These are phyloP conservation scores for Archilochus colubris DNA, from an alignment of 2,113 vertebrate species.

Conservation along the genomic window DNA sequence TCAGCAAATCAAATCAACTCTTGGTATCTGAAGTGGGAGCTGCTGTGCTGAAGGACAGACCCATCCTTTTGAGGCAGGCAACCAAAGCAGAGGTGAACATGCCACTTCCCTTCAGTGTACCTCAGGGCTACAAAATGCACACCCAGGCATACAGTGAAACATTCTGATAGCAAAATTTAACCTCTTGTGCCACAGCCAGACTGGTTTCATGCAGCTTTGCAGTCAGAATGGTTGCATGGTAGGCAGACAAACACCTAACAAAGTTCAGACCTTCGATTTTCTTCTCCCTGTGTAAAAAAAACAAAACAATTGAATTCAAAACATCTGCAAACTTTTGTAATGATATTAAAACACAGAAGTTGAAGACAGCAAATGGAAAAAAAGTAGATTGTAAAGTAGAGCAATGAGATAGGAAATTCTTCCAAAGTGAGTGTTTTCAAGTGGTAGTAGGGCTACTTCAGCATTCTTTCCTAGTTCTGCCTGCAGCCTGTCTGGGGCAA, in stretches of 20 bases:
- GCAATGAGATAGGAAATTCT: background rate
- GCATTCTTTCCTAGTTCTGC: background rate
- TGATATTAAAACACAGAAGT: accelerated
- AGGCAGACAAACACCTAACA: constrained; percentile 85
- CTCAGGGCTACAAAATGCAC: background rate
- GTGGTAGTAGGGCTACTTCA: accelerated
- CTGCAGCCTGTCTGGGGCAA: background rate
- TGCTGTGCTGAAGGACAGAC: background rate
- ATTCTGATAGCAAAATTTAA: constrained; percentile 56
- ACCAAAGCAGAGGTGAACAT: background rate
- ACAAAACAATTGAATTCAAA: background rate
- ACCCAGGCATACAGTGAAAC: background rate
- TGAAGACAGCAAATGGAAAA: background rate
- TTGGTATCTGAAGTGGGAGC: background rate
- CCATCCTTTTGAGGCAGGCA: background rate
- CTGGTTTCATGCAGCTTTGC: constrained; percentile 88
- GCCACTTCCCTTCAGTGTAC: background rate
- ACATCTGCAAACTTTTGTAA: background rate
- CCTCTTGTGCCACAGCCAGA: constrained; percentile 90
- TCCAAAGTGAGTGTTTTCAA: background rate
- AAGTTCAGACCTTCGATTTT: constrained; percentile 91
- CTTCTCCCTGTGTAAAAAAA: constrained; percentile 86
- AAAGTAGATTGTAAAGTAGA: background rate
- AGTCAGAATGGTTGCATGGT: constrained; percentile 83
- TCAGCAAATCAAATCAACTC: background rate